Base-by-base conservation (phyloP, 2,888 invertebrate genomes). In the Philereme transversata region DNA sequence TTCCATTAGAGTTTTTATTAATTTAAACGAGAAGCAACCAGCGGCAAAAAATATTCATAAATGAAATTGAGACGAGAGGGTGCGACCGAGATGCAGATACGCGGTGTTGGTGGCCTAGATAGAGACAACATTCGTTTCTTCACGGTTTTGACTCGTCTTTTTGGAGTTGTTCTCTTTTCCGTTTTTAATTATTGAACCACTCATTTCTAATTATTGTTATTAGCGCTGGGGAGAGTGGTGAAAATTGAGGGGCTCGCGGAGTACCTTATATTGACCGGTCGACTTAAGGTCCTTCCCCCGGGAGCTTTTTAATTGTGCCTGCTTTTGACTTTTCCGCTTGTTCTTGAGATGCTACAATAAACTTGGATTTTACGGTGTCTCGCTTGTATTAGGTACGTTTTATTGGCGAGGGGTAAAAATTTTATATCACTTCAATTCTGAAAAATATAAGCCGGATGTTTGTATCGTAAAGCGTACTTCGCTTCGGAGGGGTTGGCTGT, bases 181-280 rank as follows among this genome's bases (percentile, higher is more conserved):
- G 93, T 93, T 93, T 93, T 93, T 93, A 93, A 93, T 93, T 93
- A 93, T 92, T 90, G 93, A 92, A 92, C 92, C 93, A 93, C 93
- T 93, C 93, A 93, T 93, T 92, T 86, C 93, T 93, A 93, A 93
- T 93, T 93, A 93, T 93, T 92, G 91, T 93, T 93, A 93, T 92
- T 92, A 93, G 92, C 88, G 87, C 79, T 79, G 82, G 90, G 89
- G 91, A 79, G 84, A 89, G 90, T 88, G 91, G 89, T 88, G 91
- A 89, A 91, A 90, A 91, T 91, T 91, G 90, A 90, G 91, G 91
- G 91, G 85, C 89, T 87, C 75, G 83, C 75, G 78, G 77, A 82
- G 87, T 79, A 84, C 22, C 22, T 22, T 22, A 89, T 90, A 91
- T 91, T 92, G 92, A 92, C 92, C 92, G 90, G 83, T 86, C 76